Evolutionary conservation across 2,113 vertebrate species (phyloP).

Genomic region (Triplophysa tibetana): DNA sequence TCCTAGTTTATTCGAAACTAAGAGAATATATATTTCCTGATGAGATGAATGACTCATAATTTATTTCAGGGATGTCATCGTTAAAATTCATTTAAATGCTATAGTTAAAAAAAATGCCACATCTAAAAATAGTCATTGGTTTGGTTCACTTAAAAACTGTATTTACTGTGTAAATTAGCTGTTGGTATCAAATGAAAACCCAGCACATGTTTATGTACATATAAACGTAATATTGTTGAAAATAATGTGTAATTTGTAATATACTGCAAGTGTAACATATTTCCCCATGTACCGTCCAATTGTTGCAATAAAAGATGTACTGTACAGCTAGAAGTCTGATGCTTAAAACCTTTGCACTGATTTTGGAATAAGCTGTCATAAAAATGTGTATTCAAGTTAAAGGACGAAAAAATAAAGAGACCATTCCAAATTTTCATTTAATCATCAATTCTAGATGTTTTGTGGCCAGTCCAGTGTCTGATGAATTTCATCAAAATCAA

Average conservation of each 20-base stretch:
- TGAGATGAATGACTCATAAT: constrained; percentile 30
- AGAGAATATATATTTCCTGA: constrained; percentile 25
- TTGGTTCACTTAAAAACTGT: constrained; percentile 69
- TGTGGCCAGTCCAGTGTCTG: too few relatives aligned
- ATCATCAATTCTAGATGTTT: too few relatives aligned
- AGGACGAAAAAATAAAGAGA: neutral
- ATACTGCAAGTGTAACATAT: constrained; percentile 55
- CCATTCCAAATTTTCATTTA: too few relatives aligned
- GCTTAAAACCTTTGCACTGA: neutral
- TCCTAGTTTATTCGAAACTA: constrained; percentile 41
- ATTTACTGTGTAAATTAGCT: constrained; percentile 77
- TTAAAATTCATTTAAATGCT: constrained; percentile 14
- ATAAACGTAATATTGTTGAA: constrained; percentile 58
- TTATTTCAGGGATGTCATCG: constrained; percentile 45
- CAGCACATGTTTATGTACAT: constrained; percentile 72
- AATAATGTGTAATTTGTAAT: constrained; percentile 67
- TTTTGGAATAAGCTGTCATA: neutral
- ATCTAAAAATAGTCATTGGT: constrained; percentile 29
- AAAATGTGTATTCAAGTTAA: neutral
- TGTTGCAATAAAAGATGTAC: constrained; percentile 69
- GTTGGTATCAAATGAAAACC: constrained; percentile 64
- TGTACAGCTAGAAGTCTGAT: constrained; percentile 35
- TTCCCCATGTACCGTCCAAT: constrained; percentile 56
- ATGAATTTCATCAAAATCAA: too few relatives aligned
- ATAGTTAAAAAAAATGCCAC: neutral